Conservation (phyloP, 2,888 invertebrate genomes). For the Meloe dianella region DNA sequence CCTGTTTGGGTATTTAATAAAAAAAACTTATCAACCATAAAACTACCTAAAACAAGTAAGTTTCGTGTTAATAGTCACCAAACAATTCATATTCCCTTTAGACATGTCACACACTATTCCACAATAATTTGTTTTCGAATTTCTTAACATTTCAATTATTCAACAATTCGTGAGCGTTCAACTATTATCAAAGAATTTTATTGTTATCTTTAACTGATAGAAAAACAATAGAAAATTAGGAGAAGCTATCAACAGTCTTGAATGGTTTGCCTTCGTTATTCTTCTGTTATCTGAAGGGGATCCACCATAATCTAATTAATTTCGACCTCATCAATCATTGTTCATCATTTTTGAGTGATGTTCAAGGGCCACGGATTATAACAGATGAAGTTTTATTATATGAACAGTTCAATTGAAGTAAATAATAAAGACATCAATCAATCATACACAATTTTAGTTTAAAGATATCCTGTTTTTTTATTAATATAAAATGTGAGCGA, state of each 20-base stretch:
- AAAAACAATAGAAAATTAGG: background rate
- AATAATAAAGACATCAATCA: slow-evolving; percentile 34
- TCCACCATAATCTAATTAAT: slow-evolving; percentile 27
- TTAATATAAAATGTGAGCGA: background rate
- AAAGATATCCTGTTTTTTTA: background rate
- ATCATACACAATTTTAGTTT: slow-evolving; percentile 17
- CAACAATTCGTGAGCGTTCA: background rate
- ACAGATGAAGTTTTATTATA: slow-evolving; percentile 33
- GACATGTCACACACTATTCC: too few species aligned
- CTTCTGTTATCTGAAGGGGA: background rate
- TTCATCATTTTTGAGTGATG: slow-evolving; percentile 35
- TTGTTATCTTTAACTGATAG: background rate
- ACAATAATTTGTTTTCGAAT: background rate
- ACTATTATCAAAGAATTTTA: background rate
- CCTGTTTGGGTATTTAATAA: background rate
- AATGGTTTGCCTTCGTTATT: background rate
- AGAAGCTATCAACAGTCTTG: background rate
- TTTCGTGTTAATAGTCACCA: background rate
- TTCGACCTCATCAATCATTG: slow-evolving; percentile 32
- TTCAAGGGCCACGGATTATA: slow-evolving; percentile 24
- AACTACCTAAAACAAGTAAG: background rate
- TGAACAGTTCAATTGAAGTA: slow-evolving; percentile 30
- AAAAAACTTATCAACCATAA: background rate
- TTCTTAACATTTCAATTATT: slow-evolving; percentile 7
- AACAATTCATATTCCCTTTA: background rate